These are phyloP conservation scores for Diloba caeruleocephala DNA, from an alignment of 2,888 invertebrate genomes.

Conservation along the genomic window DNA sequence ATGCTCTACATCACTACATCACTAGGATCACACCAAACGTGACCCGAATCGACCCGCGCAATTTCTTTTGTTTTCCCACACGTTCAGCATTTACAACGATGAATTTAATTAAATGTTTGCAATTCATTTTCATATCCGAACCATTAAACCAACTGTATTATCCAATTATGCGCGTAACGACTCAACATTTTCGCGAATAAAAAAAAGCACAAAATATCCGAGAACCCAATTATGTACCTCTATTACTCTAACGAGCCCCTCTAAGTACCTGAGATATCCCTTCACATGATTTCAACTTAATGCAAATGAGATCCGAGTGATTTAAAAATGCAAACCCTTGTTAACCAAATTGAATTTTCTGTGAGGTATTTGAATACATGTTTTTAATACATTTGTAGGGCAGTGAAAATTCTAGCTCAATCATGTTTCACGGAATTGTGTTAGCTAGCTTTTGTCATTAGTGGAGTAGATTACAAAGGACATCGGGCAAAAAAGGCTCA, in stretches of 20 bases:
- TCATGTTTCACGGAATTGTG: constrained; percentile 8
- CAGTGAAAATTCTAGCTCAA: constrained; percentile 2
- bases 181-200: constrained; percentile 24
- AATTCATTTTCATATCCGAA: constrained; percentile 47
- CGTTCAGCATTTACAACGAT: constrained; percentile 32
- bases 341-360: constrained; percentile 11
- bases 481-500: too few species aligned
- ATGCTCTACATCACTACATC: too few species aligned
- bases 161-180: constrained; percentile 36
- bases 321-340: constrained; percentile 15
- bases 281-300: constrained; percentile 60
- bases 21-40: too few species aligned
- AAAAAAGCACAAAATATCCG: constrained; percentile 23
- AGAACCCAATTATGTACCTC: constrained; percentile 59
- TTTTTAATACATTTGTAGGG: constrained; percentile 7
- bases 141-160: constrained; percentile 46
- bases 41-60: constrained; percentile 31
- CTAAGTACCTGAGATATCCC: constrained; percentile 49
- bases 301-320: constrained; percentile 29
- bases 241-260: constrained; percentile 65
- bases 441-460: not conserved
- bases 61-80: constrained; percentile 23
- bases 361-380: constrained; percentile 1
- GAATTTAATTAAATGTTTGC: constrained; percentile 40
- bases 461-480: too few species aligned